Evolutionary conservation across 30 jellyfish, hydroid and myxozoan species (phyloP), one percentile per base, ranked within the genome.

Genomic region (Clytia hemisphaerica): DNA sequence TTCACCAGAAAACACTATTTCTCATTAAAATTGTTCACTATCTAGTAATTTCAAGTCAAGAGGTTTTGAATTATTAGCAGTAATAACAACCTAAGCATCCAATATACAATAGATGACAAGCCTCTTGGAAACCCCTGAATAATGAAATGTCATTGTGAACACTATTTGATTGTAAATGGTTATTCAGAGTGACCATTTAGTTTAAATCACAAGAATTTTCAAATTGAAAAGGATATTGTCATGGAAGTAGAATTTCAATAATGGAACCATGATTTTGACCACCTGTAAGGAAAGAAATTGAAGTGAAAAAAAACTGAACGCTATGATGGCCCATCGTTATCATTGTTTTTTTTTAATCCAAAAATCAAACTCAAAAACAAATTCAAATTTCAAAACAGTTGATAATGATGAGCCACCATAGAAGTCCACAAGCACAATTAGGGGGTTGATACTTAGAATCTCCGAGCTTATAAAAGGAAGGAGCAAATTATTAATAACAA

Each of bases 221-320:
- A 42, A 51, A 15, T 15, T 33, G 67, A 63, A 76, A 84, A 84
- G 76, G 95, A 84, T 84, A 84, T 84, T 89, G 63, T 89, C 98
- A 65, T 89, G 93, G 38, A 89, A 89, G 64, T 89, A 89, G 51
- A 89, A 89, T 67, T 81, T 89, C 25, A 89, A 85, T 37, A 89
- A 77, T 16, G 98, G 98, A 0, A 89, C 93, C 98, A 89, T 89
- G 16, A 89, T 89, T 58, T 77, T 89, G 1, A 89, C 98, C 57
- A 89, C 98, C 95, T 84, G 71, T 44, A 53, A 44, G 28, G 36
- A 67, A 55, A 18, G 36, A 37, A 32, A 45, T 24, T 21, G 55
- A n/a, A n/a, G n/a, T n/a, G n/a, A n/a, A n/a, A n/a, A n/a, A n/a
- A n/a, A n/a, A n/a, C n/a, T n/a, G n/a, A n/a, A n/a, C n/a, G n/a